phyloP scores from a whole-genome alignment of 2,113 vertebrate genomes.

The Colossoma macropomum region DNA sequence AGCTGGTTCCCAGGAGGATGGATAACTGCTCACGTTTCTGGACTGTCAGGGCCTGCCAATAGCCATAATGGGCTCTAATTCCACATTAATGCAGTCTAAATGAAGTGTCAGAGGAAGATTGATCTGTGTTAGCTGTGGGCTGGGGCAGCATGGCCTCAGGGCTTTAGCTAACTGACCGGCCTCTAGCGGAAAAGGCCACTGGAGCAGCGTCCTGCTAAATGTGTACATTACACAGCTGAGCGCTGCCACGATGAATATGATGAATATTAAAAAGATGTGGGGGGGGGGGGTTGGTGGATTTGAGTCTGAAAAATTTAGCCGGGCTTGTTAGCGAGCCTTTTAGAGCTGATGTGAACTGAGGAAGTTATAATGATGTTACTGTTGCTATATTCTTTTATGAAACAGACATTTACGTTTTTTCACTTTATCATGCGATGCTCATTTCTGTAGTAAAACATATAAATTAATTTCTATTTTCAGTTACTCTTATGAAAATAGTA shows the following conservation, averaged over 20 bases:
- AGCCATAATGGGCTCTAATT: constrained; percentile 89
- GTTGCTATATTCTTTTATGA: not conserved
- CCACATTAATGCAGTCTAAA: constrained; percentile 96
- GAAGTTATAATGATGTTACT: not conserved
- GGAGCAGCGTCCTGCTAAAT: constrained; percentile 31
- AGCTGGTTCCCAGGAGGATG: constrained; percentile 71
- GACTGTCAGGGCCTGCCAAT: constrained; percentile 83
- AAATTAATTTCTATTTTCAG: no score
- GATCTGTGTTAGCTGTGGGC: constrained; percentile 86
- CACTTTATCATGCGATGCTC: no score
- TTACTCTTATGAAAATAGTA: no score
- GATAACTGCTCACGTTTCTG: constrained; percentile 76
- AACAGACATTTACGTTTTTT: no score
- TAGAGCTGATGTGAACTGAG: not conserved
- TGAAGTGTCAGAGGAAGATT: constrained; percentile 94
- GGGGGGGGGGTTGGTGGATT: not conserved
- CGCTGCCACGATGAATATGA: not conserved
- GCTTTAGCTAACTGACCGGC: constrained; percentile 59
- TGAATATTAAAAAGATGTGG: constrained; percentile 36
- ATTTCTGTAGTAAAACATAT: no score
- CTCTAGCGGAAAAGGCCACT: constrained; percentile 10
- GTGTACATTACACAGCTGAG: constrained; percentile 35
- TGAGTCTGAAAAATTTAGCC: no score
- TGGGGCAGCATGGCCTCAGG: constrained; percentile 65
- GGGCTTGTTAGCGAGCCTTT: not conserved